Percentiles rank a stretch among this genome's conserved stretches.
phyloP scores from a whole-genome alignment of 2,113 vertebrate genomes.

The Lethenteron reissneri region DNA sequence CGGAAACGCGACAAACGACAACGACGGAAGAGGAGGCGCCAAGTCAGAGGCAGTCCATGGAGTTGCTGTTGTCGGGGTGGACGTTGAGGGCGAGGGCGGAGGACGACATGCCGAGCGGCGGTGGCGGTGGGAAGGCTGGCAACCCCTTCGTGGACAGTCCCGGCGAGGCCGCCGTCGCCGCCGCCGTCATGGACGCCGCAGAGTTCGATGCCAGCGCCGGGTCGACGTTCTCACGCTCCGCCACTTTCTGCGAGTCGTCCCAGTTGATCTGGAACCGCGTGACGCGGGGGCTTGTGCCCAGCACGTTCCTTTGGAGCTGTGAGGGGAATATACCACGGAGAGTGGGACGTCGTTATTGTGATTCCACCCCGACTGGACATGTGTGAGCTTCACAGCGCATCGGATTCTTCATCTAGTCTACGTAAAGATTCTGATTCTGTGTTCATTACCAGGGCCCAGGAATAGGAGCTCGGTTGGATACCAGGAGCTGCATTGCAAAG shows the following conservation, averaged over 20 bases:
- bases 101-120: too few species aligned
- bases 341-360: too few species aligned
- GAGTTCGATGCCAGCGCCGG: slow-evolving; percentile 38
- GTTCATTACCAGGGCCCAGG: too few species aligned
- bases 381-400: too few species aligned
- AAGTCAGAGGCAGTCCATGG: slow-evolving; percentile 54
- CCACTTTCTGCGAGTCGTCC: slow-evolving; percentile 48
- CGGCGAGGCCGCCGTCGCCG: slow-evolving; percentile 4
- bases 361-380: too few species aligned
- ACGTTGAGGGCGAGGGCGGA: slow-evolving; percentile 23
- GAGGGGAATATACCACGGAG: slow-evolving; percentile 9
- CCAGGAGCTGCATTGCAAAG: too few species aligned
- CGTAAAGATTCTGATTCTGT: too few species aligned
- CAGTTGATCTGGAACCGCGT: slow-evolving; percentile 81
- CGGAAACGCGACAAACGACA: slow-evolving; percentile 1
- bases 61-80: slow-evolving; percentile 40
- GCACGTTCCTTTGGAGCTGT: slow-evolving; percentile 64
- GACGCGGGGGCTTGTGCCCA: slow-evolving; percentile 61
- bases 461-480: too few species aligned
- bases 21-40: too few species aligned
- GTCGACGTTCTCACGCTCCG: slow-evolving; percentile 53
- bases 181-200: slow-evolving; percentile 30
- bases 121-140: too few species aligned
- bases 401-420: too few species aligned
- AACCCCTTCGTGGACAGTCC: too few species aligned